Evolutionary conservation across 2,113 vertebrate genomes (phyloP), one percentile per base, ranked within the genome.

Genomic region (Equus quagga): DNA sequence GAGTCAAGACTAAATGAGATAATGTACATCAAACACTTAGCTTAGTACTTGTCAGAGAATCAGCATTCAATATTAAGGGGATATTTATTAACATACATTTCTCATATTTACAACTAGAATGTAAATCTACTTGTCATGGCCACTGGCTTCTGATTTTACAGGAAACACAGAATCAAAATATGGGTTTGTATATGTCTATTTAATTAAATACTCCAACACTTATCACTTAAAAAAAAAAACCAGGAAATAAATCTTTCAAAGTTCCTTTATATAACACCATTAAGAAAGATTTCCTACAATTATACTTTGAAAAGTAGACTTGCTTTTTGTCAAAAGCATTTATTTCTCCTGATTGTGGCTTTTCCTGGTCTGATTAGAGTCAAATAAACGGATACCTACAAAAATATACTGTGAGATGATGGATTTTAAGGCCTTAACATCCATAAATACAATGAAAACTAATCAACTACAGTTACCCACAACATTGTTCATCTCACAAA

Each of bases 311-410:
- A 93, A 91, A 21, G 56, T 2, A 78, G 23, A 81, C 54, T 67
- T 80, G 33, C 54, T 58, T 97, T 96, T 87, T 83, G 83, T 49
- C 31, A 58, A 86, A 93, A 93, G 44, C 46, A 96, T 3, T 0
- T 62, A 81, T 33, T 94, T 70, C 44, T 58, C 81, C 49, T 78
- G 6, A 83, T 11, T 8, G 13, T 24, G 70, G n/a, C 28, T 93
- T 91, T 89, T 14, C 41, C 17, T 81, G 49, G 65, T 90, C 44
- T 69, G 12, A 91, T 75, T 44, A 44, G 56, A 7, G 2, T 56
- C 19, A 84, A 9, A 23, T 83, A 95, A 89, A 79, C 69, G 49
- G 21, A 28, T 19, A 44, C 8, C 33, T 60, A 64, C 1, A 60
- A 78, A 94, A 94, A 95, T 58, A 81, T 13, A 90, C 46, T 46